Conservation (phyloP, 2,888 invertebrate species). For the Meteorus colon region DNA sequence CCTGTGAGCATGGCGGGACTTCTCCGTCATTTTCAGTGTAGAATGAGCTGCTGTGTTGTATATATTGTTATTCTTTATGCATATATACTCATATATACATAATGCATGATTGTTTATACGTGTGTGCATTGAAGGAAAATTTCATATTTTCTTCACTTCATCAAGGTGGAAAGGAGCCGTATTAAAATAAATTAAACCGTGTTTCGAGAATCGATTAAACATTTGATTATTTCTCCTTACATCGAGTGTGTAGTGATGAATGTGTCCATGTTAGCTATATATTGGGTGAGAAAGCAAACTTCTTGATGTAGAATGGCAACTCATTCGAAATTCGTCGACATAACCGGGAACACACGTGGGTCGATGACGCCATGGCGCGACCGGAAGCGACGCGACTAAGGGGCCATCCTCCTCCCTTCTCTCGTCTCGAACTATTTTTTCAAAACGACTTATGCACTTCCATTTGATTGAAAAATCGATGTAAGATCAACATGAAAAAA, state of each 20-base stretch:
- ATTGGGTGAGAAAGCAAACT: not conserved
- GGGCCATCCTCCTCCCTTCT: not conserved
- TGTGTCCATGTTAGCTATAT: not conserved
- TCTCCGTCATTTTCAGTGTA: slow-evolving; percentile 66
- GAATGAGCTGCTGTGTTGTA: slow-evolving; percentile 59
- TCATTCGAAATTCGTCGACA: slow-evolving; percentile 11
- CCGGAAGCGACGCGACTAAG: slow-evolving; percentile 59
- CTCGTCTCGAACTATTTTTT: slow-evolving; percentile 19
- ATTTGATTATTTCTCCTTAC: not conserved
- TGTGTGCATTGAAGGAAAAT: not conserved
- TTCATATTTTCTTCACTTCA: too few species aligned
- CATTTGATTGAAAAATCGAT: slow-evolving; percentile 23
- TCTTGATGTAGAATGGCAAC: not conserved
- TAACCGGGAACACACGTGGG: slow-evolving; percentile 51
- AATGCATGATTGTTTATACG: not conserved
- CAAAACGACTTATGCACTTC: slow-evolving; percentile 26
- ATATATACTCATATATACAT: not conserved
- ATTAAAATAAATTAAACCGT: too few species aligned
- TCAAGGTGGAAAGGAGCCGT: too few species aligned
- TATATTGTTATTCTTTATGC: slow-evolving; percentile 45
- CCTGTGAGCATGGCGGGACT: slow-evolving; percentile 61
- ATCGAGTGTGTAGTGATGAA: not conserved
- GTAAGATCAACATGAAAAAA: slow-evolving; percentile 12
- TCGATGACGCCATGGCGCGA: slow-evolving; percentile 58
- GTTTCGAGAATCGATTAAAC: too few species aligned